Evolutionary conservation across 2,888 invertebrate genomes (phyloP).

Genomic region (Heliconius cydno): DNA sequence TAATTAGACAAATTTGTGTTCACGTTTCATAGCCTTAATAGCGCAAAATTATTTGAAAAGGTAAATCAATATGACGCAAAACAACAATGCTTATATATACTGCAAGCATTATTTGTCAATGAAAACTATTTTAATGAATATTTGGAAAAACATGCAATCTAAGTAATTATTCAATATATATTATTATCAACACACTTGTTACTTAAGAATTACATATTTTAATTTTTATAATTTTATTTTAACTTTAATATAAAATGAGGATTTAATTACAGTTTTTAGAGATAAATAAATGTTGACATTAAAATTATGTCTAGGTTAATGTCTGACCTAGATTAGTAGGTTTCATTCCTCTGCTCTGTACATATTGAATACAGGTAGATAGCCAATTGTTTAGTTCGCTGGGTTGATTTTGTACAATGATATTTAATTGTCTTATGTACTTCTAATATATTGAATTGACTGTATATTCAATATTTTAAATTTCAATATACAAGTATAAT

Average conservation of each 20-base stretch:
- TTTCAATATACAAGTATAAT: not conserved
- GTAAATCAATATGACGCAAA: not conserved
- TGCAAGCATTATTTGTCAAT: not conserved
- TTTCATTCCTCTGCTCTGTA: slow-evolving; percentile 28
- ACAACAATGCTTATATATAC: not conserved
- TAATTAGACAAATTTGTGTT: slow-evolving; percentile 41
- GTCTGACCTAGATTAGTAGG: slow-evolving; percentile 36
- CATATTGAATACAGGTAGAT: not conserved
- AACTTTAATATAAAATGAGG: not conserved
- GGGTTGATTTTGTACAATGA: not conserved
- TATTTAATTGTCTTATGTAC: not conserved
- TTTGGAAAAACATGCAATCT: not conserved
- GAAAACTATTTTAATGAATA: not conserved
- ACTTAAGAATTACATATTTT: not conserved
- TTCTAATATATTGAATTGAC: no score
- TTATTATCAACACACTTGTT: not conserved
- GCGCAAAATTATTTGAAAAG: not conserved
- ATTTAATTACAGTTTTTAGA: not conserved
- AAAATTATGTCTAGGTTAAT: slow-evolving; percentile 32
- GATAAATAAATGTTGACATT: slow-evolving; percentile 8
- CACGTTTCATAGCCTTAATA: slow-evolving; percentile 2
- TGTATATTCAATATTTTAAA: no score
- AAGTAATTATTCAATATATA: not conserved
- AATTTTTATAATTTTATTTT: not conserved
- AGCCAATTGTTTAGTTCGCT: not conserved